These are phyloP conservation scores for Helicoverpa assulta DNA, from an alignment of 2,888 invertebrate genomes.

Conservation along the genomic window DNA sequence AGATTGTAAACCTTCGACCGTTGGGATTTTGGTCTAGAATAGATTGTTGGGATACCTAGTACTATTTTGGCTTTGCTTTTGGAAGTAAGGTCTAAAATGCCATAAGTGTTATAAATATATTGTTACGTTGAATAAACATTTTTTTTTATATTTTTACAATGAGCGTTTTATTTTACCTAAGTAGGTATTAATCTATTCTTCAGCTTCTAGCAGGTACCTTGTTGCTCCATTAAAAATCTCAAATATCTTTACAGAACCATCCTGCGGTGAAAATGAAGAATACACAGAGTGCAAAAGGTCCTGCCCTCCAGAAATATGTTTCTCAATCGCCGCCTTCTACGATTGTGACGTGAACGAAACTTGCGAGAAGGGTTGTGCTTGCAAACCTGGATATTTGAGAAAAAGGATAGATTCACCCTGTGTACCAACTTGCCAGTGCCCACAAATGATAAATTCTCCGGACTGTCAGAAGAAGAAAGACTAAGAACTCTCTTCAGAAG, in stretches of 20 bases:
- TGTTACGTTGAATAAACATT: too few species aligned
- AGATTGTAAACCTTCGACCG: constrained; percentile 23
- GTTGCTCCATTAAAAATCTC: too few species aligned
- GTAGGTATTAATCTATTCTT: too few species aligned
- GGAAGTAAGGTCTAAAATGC: too few species aligned
- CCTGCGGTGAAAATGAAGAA: constrained; percentile 59
- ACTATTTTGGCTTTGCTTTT: too few species aligned
- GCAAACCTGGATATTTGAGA: constrained; percentile 59
- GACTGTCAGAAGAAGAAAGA: constrained; percentile 29
- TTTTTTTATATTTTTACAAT: too few species aligned
- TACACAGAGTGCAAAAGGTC: constrained; percentile 55
- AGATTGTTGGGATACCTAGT: too few species aligned
- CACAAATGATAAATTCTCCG: constrained; percentile 19
- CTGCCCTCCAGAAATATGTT: constrained; percentile 67
- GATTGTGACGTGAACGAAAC: constrained; percentile 44
- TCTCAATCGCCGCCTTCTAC: constrained; percentile 48
- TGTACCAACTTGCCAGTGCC: constrained; percentile 49
- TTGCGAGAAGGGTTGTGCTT: constrained; percentile 60
- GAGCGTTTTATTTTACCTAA: too few species aligned
- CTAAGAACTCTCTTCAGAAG: too few species aligned
- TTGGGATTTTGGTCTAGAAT: too few species aligned
- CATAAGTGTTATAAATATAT: too few species aligned
- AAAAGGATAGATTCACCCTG: constrained; percentile 42
- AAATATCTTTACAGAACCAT: constrained; percentile 13
- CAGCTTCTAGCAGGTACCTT: too few species aligned